Conservation (phyloP, 2,888 invertebrate species). For the Mythimna albipuncta region DNA sequence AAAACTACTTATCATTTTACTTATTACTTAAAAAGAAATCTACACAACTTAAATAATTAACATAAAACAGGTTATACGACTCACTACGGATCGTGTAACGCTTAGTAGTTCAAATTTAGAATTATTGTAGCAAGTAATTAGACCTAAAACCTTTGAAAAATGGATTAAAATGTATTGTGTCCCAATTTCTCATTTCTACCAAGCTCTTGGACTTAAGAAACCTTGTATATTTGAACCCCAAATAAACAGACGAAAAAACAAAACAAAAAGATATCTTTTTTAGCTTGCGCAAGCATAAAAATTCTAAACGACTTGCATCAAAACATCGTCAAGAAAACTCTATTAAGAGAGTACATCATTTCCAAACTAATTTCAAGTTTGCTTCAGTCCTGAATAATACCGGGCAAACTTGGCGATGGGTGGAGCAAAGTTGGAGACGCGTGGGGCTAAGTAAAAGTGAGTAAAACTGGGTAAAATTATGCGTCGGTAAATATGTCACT, state of each 20-base stretch:
- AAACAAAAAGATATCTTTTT: slow-evolving; percentile 8
- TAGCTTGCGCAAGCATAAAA: slow-evolving; percentile 20
- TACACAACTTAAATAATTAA: no score
- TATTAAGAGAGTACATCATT: slow-evolving; percentile 59
- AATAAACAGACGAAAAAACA: not conserved
- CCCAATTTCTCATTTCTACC: not conserved
- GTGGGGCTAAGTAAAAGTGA: slow-evolving; percentile 29
- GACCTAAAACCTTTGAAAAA: not conserved
- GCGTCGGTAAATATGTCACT: slow-evolving; percentile 50
- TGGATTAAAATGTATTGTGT: not conserved
- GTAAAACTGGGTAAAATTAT: slow-evolving; percentile 41
- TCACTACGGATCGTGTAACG: no score
- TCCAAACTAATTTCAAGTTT: slow-evolving; percentile 65
- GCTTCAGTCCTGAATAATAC: slow-evolving; percentile 53
- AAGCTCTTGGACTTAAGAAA: not conserved
- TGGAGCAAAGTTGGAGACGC: slow-evolving; percentile 31
- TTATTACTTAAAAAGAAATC: no score
- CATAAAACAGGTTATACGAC: no score
- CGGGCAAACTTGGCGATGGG: slow-evolving; percentile 30
- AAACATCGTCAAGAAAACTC: slow-evolving; percentile 41
- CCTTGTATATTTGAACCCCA: not conserved
- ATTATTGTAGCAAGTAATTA: no score
- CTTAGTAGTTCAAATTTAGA: no score
- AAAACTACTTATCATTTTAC: no score
- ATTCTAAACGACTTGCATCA: slow-evolving; percentile 37